phyloP scores from a whole-genome alignment of 2,888 invertebrate species.

The Antitype chi region DNA sequence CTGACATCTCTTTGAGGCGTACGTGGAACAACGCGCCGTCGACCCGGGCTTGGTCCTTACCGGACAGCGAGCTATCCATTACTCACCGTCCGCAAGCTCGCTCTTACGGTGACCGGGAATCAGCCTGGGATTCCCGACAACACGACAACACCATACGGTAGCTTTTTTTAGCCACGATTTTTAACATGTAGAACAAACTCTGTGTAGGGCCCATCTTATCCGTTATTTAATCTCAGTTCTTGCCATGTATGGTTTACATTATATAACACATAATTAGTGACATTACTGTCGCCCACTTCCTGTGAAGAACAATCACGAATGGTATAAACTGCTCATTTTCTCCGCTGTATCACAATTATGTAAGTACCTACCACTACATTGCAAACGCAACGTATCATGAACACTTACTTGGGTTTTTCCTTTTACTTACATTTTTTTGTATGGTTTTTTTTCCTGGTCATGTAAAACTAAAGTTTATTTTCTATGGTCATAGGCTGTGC shows the following conservation, averaged over 20 bases:
- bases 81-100: too few relatives aligned
- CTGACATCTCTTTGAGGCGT: too few relatives aligned
- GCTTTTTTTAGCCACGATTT: not conserved
- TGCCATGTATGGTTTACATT: constrained; percentile 11
- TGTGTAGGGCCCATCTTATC: not conserved
- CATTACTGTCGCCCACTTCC: constrained; percentile 39
- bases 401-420: constrained; percentile 17
- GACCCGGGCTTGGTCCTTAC: too few relatives aligned
- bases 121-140: too few relatives aligned
- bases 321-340: constrained; percentile 43
- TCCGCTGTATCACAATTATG: constrained; percentile 42
- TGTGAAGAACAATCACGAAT: constrained; percentile 36
- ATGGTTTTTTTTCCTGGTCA: not conserved
- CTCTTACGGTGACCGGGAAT: too few relatives aligned
- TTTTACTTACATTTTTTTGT: not conserved
- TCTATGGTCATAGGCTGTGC: not conserved
- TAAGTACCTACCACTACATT: constrained; percentile 3
- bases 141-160: not conserved
- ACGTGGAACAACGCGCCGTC: too few relatives aligned
- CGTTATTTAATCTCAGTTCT: not conserved
- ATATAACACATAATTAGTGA: constrained; percentile 40
- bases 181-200: not conserved
- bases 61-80: too few relatives aligned
- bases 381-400: constrained; percentile 10
- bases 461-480: not conserved